Evolutionary conservation across 1,140 invertebrate genomes (phyloP), one percentile per base, ranked within the genome.

Genomic region (Hycleus cichorii): DNA sequence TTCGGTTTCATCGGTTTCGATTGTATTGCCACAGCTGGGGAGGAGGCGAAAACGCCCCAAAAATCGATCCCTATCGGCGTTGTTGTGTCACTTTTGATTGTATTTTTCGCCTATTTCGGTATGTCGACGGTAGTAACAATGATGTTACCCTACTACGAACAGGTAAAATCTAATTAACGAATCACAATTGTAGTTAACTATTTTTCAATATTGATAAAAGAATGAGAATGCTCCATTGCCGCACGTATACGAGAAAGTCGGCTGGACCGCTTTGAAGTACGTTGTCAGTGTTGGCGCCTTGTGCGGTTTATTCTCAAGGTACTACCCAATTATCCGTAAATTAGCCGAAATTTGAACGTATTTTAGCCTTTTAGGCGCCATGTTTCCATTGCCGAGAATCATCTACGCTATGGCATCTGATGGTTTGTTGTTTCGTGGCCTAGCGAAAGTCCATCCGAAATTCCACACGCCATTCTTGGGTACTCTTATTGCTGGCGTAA

Each of bases 1-100:
- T 95, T 92, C 72, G 91, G 89, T 7, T 95, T 93, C 64, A 90
- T 94, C 62, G 91, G 91, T 53, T 94, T 94, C 68, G 92, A 95
- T 75, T 89, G 87, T 66, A 89, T 95, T 59, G 91, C 91, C 1
- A 93, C 91, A 0, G 86, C 83, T 39, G 79, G 75, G 1, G 86
- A 95, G 75, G 92, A 95, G 75, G 93, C 91, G 0, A 87, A 88
- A 64, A 87, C 91, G 68, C 93, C 94, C 0, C 86, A 93, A 74
- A 87, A 86, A 74, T 84, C 86, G 4, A 95, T 97, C 51, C 94
- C 94, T 0, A 85, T 96, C 52, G 86, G 90, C 12, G 93, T 96
- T 54, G 84, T 94, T 8, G 76, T 86, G 0, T 93, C 91, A 0
- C 76, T 97, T 26, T 75, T 86, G 0, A 82, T 91, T 32, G 85